Evolutionary conservation across 2,888 invertebrate species (phyloP).

Genomic region (Byasa hedistus): DNA sequence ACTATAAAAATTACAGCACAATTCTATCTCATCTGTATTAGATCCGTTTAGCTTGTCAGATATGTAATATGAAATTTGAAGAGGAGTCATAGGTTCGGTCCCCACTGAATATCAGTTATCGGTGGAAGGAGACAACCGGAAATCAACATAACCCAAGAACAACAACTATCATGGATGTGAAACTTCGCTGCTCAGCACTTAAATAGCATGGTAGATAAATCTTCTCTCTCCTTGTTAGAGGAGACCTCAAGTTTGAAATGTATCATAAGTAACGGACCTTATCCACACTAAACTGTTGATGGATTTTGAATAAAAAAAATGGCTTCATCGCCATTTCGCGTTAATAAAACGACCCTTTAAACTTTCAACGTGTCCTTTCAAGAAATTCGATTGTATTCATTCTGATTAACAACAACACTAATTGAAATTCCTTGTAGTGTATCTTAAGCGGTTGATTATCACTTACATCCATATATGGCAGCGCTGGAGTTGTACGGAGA

Average conservation of each 20-base stretch:
- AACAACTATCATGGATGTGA: too few relatives aligned
- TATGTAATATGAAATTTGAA: too few relatives aligned
- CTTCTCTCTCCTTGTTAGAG: too few relatives aligned
- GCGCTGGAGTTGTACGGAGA: neutral
- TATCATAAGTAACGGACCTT: neutral
- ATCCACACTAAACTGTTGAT: neutral
- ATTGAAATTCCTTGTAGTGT: constrained; percentile 22
- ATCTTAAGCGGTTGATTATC: constrained; percentile 12
- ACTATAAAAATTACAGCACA: too few relatives aligned
- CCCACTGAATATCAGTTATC: too few relatives aligned
- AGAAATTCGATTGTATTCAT: constrained; percentile 8
- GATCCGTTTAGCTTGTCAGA: too few relatives aligned
- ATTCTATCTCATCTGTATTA: too few relatives aligned
- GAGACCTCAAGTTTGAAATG: neutral
- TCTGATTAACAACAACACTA: constrained; percentile 22
- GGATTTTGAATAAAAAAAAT: neutral
- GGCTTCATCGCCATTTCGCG: neutral
- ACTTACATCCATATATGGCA: constrained; percentile 12
- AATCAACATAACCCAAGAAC: too few relatives aligned
- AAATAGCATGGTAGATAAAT: too few relatives aligned
- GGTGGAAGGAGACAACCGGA: too few relatives aligned
- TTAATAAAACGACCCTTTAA: constrained; percentile 23
- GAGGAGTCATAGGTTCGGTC: too few relatives aligned
- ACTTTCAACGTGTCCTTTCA: constrained; percentile 9
- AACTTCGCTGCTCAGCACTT: too few relatives aligned